A percentile compares a stretch with the other conserved stretches of the same genome.
Evolutionary conservation across 2,797 vertebrate species (phyloP).

Genomic region (Phoxinus dragarum): DNA sequence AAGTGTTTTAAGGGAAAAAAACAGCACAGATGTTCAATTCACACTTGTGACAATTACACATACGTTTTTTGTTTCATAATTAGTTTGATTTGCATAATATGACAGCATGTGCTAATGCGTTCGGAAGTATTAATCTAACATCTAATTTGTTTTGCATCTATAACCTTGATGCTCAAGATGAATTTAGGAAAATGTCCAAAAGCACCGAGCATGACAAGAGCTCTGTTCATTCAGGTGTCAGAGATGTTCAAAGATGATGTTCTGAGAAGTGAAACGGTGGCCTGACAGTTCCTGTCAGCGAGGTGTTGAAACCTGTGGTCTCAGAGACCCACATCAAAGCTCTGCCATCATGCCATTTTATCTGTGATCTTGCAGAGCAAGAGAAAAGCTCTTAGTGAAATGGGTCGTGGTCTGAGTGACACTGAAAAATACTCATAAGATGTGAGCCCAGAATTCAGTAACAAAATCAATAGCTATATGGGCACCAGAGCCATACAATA

Average conservation of each 20-base stretch:
- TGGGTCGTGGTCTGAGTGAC: constrained; percentile 39
- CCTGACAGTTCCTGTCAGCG: constrained; percentile 66
- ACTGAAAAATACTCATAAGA: constrained; percentile 2
- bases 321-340: constrained; percentile 38
- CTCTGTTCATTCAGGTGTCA: constrained; percentile 28
- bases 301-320: constrained; percentile 49
- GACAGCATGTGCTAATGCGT: background rate
- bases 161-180: background rate
- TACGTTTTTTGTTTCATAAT: background rate
- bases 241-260: constrained; percentile 35
- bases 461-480: constrained; percentile 5
- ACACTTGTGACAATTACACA: background rate
- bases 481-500: background rate
- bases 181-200: constrained; percentile 5
- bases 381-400: constrained; percentile 52
- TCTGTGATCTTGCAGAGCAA: constrained; percentile 54
- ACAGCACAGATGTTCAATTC: constrained; percentile 22
- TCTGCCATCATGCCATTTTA: constrained; percentile 60
- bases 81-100: constrained; percentile 16
- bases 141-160: constrained; percentile 11
- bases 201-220: background rate
- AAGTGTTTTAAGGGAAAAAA: constrained; percentile 12
- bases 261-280: constrained; percentile 41
- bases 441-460: background rate
- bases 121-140: constrained; percentile 7